A percentile compares a stretch with the other conserved stretches of the same genome.
Conservation (phyloP, 2,888 invertebrate species). For the Auanema sp. region DNA sequence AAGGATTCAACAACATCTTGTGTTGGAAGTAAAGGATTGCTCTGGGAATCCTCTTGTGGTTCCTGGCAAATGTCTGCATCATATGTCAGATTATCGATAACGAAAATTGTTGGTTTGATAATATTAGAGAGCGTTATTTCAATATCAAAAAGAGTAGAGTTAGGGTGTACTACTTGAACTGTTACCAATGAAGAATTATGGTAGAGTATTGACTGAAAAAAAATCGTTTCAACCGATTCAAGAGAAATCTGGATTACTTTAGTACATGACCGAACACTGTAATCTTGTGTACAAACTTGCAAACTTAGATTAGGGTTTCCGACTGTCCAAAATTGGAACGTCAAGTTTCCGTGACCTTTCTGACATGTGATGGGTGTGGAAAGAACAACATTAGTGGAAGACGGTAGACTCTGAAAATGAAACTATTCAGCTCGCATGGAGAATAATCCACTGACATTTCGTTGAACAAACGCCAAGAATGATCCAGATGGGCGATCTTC, state of each 20-base stretch:
- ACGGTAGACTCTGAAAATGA: constrained; percentile 20
- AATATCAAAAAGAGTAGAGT: constrained; percentile 41
- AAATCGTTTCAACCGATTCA: no score
- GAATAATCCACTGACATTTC: constrained; percentile 27
- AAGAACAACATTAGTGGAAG: constrained; percentile 40
- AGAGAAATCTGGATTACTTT: constrained; percentile 27
- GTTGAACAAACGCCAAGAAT: constrained; percentile 45
- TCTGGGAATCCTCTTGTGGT: constrained; percentile 3
- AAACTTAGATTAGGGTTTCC: constrained; percentile 34
- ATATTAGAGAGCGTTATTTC: constrained; percentile 48
- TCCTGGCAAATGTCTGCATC: constrained; percentile 38
- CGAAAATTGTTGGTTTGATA: constrained; percentile 41
- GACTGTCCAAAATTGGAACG: constrained; percentile 53
- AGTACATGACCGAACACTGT: constrained; percentile 46
- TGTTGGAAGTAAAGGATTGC: constrained; percentile 9
- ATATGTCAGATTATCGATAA: constrained; percentile 49
- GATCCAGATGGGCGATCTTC: constrained; percentile 31
- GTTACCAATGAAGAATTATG: constrained; percentile 31
- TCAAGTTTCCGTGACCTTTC: constrained; percentile 50
- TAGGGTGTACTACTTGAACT: constrained; percentile 54
- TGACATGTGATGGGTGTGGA: constrained; percentile 52
- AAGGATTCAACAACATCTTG: constrained; percentile 19
- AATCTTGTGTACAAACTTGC: constrained; percentile 52
- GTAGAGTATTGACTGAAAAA: constrained; percentile 45
- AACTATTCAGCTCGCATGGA: not conserved